phyloP scores from a whole-genome alignment of 2,797 vertebrate species.

The Fratercula arctica region DNA sequence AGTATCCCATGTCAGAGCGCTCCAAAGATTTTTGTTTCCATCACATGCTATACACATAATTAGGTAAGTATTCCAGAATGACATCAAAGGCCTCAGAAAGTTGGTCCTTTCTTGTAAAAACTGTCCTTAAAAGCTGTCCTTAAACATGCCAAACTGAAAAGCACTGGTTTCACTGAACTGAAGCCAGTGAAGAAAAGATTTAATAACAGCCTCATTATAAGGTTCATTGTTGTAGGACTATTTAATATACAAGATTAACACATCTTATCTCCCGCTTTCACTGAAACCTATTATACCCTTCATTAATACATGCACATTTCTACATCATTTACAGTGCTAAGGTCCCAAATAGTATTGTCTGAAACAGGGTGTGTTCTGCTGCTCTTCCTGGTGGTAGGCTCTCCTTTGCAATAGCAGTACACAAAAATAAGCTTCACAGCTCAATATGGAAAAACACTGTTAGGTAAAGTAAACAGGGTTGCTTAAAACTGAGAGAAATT shows the following conservation, averaged over 20 bases:
- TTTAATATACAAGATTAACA: conserved; percentile 75
- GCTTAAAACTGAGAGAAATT: neutral
- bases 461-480: neutral
- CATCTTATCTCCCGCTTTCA: conserved; percentile 69
- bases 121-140: conserved; percentile 8
- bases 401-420: neutral
- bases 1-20: neutral
- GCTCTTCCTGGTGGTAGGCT: neutral
- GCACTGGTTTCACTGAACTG: conserved; percentile 43
- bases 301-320: conserved; percentile 64
- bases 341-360: conserved; percentile 23
- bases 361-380: conserved; percentile 28
- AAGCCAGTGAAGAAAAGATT: conserved; percentile 58
- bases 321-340: conserved; percentile 57
- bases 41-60: neutral
- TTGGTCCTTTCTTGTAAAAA: neutral
- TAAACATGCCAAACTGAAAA: conserved; percentile 33
- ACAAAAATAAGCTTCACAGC: neutral
- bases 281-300: conserved; percentile 65
- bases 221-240: conserved; percentile 63
- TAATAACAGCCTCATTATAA: conserved; percentile 69
- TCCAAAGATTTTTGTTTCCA: neutral
- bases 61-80: neutral
- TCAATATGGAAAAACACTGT: neutral
- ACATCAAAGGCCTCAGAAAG: neutral